These are phyloP conservation scores for Drosophila hamatofila DNA, from an alignment of 2,888 invertebrate species.

Conservation along the genomic window DNA sequence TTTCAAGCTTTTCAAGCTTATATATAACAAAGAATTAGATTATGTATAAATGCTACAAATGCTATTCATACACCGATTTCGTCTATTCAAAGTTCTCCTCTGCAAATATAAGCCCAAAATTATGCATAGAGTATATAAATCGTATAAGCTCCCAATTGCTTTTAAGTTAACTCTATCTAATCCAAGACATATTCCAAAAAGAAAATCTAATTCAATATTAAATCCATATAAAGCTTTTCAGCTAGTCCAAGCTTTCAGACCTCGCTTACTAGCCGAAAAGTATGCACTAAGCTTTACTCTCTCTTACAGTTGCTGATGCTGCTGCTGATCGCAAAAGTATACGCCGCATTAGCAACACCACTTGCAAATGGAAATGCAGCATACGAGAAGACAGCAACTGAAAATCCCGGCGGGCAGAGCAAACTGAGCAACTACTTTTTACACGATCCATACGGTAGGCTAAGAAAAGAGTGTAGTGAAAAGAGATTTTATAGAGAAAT, in stretches of 20 bases:
- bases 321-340: conserved; percentile 59
- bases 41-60: no score
- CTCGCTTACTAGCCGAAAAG: conserved; percentile 34
- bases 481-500: neutral
- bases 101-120: no score
- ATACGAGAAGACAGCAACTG: conserved; percentile 39
- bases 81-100: no score
- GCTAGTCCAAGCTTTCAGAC: neutral
- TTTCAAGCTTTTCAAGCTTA: no score
- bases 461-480: neutral
- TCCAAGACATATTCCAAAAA: neutral
- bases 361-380: conserved; percentile 34
- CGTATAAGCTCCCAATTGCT: neutral
- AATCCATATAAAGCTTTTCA: neutral
- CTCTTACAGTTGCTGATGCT: conserved; percentile 38
- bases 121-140: no score
- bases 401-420: conserved; percentile 30
- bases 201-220: neutral
- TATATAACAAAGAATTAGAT: no score
- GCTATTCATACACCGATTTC: no score
- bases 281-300: conserved; percentile 34
- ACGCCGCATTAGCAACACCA: conserved; percentile 38
- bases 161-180: neutral
- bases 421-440: conserved; percentile 75
- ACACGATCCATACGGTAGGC: conserved; percentile 81